Conservation (phyloP, 2,113 vertebrate species). For the Australoheros scitulus region DNA sequence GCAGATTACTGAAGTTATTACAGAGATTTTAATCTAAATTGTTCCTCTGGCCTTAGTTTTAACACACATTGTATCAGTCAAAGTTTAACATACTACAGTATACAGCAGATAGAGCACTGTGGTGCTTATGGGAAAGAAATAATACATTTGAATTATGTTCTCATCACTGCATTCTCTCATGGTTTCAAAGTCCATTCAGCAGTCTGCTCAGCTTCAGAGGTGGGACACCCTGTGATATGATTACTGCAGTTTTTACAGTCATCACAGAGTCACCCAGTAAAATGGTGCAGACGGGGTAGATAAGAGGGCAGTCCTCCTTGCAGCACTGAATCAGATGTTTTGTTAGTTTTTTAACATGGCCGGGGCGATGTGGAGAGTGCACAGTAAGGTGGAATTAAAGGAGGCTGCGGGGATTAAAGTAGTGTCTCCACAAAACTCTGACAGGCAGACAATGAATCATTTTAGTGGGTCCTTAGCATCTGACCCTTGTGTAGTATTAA, state of each 20-base stretch:
- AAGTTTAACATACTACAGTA: no score
- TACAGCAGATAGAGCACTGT: no score
- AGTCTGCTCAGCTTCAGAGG: neutral
- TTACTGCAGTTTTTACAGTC: no score
- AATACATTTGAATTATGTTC: neutral
- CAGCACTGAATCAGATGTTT: neutral
- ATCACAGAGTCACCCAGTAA: neutral
- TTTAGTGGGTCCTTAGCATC: conserved; percentile 48
- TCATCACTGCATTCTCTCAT: neutral
- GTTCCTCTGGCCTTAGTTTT: no score
- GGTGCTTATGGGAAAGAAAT: no score
- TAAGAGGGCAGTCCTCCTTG: neutral
- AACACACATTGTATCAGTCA: no score
- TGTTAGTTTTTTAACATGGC: neutral
- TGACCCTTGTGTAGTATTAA: conserved; percentile 50
- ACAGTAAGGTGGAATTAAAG: conserved; percentile 33
- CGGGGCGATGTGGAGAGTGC: neutral
- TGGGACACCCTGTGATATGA: no score
- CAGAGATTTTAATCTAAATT: no score
- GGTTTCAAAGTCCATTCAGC: neutral
- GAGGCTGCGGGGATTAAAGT: conserved; percentile 13
- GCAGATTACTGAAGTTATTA: no score
- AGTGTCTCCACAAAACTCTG: conserved; percentile 23
- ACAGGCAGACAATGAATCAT: conserved; percentile 42
- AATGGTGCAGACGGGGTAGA: neutral